Conservation (phyloP, 2,888 invertebrate genomes). For the Nomada ruficornis region DNA sequence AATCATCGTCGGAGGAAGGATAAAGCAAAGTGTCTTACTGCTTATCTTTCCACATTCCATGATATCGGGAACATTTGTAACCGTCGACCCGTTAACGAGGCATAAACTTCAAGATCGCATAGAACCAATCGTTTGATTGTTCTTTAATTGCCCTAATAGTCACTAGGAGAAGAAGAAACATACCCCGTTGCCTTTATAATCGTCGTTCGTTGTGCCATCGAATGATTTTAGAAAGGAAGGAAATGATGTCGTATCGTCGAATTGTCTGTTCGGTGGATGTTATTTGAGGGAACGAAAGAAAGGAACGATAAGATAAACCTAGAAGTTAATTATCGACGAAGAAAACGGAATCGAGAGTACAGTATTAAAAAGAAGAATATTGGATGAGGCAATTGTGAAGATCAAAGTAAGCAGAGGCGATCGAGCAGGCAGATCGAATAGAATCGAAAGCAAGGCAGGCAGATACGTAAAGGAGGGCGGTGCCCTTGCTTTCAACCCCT, state of each 20-base stretch:
- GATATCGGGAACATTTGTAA: conserved; percentile 37
- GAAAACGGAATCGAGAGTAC: background rate
- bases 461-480: conserved; percentile 1
- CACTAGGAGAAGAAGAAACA: background rate
- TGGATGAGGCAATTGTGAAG: background rate
- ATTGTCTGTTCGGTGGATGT: too few relatives aligned
- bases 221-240: too few relatives aligned
- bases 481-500: conserved; percentile 8
- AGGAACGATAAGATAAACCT: too few relatives aligned
- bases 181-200: too few relatives aligned
- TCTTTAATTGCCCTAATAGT: background rate
- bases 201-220: too few relatives aligned
- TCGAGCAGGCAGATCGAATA: conserved; percentile 38
- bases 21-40: background rate
- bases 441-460: background rate
- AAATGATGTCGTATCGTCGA: too few relatives aligned
- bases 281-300: too few relatives aligned
- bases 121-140: background rate
- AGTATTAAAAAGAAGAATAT: conserved; percentile 1
- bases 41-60: background rate
- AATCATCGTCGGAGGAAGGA: conserved; percentile 37
- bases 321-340: too few relatives aligned
- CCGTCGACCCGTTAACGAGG: conserved; percentile 17
- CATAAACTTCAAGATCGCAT: background rate
- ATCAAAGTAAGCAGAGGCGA: background rate